Percentiles rank a stretch among this genome's conserved stretches.
Conservation (phyloP, 2,113 vertebrate genomes). For the Salvelinus alpinus region DNA sequence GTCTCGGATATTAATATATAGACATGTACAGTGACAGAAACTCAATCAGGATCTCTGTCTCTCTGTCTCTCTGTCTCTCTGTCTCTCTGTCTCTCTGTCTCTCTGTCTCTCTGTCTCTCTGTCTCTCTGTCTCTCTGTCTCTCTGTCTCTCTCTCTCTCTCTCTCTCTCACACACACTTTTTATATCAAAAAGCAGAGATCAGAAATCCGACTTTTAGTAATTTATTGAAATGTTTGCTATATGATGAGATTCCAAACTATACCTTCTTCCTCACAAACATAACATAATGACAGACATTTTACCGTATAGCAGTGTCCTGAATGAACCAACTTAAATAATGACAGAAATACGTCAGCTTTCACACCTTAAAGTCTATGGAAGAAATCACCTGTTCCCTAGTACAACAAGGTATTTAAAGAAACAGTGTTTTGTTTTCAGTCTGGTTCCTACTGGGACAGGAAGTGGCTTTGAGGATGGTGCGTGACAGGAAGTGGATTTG, state of each 20-base stretch:
- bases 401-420: constrained; percentile 60
- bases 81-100: no score
- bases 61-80: neutral
- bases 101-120: no score
- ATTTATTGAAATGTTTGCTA: constrained; percentile 90
- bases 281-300: constrained; percentile 70
- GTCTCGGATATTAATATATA: no score
- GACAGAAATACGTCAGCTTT: constrained; percentile 8
- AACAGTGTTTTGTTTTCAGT: constrained; percentile 21
- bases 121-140: neutral
- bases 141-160: neutral
- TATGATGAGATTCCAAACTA: constrained; percentile 84
- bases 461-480: no score
- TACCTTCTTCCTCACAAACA: constrained; percentile 73
- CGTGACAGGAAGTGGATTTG: neutral
- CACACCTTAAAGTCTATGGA: constrained; percentile 15
- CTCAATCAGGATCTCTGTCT: neutral
- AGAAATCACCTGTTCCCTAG: constrained; percentile 59
- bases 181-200: constrained; percentile 30
- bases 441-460: neutral
- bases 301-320: constrained; percentile 56
- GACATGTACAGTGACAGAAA: no score
- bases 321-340: constrained; percentile 11
- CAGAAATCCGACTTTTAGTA: constrained; percentile 80
- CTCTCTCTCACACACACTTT: neutral